Conservation (phyloP, 2,797 vertebrate species). For the Xerus rutilus region DNA sequence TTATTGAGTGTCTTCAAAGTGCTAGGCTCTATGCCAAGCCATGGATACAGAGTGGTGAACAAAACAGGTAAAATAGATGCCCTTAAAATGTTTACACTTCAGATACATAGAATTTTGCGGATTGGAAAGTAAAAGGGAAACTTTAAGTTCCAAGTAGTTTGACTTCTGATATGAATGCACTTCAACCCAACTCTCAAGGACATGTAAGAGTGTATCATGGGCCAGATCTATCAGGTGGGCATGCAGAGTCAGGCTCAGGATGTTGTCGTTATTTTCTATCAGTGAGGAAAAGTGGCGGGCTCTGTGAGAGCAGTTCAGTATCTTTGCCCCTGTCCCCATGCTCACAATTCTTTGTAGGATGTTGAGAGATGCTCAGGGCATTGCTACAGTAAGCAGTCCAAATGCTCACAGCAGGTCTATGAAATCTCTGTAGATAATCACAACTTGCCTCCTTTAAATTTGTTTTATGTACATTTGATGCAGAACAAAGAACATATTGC, state of each 20-base stretch:
- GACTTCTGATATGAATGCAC: not conserved
- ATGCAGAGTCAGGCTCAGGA: not conserved
- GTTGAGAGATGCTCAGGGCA: not conserved
- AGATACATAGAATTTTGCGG: not conserved
- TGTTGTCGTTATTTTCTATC: not conserved
- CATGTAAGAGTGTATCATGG: not conserved
- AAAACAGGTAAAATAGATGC: not conserved
- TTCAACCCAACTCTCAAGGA: not conserved
- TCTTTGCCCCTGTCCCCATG: not conserved
- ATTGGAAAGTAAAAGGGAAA: not conserved
- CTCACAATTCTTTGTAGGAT: not conserved
- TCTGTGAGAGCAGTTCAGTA: not conserved
- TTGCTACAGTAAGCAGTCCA: not conserved
- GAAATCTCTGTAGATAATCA: not conserved
- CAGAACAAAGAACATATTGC: no score
- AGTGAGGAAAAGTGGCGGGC: not conserved
- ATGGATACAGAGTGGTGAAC: not conserved
- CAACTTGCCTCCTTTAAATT: not conserved
- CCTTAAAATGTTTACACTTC: not conserved
- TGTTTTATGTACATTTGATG: not conserved
- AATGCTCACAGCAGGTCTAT: not conserved
- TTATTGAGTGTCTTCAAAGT: not conserved
- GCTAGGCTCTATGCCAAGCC: not conserved
- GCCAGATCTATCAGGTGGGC: not conserved
- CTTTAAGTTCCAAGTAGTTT: not conserved